Conservation (phyloP, 2,797 vertebrate genomes). For the Geotrypetes seraphini region DNA sequence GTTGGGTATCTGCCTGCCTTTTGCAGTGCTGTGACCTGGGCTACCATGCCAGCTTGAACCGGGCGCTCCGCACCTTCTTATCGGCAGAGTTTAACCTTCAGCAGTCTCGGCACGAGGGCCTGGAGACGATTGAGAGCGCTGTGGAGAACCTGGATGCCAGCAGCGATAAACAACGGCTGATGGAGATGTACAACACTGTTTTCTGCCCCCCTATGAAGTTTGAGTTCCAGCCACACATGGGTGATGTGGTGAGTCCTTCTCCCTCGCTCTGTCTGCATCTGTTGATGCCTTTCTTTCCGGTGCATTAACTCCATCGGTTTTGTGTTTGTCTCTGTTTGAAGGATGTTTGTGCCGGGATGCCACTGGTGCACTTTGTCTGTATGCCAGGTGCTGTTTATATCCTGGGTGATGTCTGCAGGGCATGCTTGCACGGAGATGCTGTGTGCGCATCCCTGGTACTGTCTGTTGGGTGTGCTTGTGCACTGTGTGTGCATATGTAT, state of each 20-base stretch:
- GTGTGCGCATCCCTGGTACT: no score
- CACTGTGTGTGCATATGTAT: no score
- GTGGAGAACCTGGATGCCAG: constrained; percentile 87
- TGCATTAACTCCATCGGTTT: no score
- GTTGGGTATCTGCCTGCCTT: neutral
- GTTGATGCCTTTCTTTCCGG: no score
- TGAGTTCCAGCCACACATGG: constrained; percentile 97
- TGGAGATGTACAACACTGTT: constrained; percentile 96
- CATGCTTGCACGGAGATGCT: no score
- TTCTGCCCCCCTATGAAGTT: constrained; percentile 95
- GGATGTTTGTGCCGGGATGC: no score
- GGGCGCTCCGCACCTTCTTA: constrained; percentile 88
- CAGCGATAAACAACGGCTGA: constrained; percentile 90
- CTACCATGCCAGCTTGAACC: constrained; percentile 90
- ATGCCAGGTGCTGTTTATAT: no score
- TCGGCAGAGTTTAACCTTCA: constrained; percentile 92
- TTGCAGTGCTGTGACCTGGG: constrained; percentile 94
- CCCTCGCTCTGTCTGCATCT: no score
- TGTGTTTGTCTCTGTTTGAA: no score
- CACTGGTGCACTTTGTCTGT: no score
- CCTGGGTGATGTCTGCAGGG: no score
- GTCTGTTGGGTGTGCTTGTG: no score
- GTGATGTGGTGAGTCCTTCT: constrained; percentile 74
- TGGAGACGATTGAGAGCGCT: constrained; percentile 85
- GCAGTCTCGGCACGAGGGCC: constrained; percentile 82